Percentiles rank a stretch among this genome's conserved stretches.
Conservation (phyloP, 2,888 invertebrate species). For the Phania funesta region DNA sequence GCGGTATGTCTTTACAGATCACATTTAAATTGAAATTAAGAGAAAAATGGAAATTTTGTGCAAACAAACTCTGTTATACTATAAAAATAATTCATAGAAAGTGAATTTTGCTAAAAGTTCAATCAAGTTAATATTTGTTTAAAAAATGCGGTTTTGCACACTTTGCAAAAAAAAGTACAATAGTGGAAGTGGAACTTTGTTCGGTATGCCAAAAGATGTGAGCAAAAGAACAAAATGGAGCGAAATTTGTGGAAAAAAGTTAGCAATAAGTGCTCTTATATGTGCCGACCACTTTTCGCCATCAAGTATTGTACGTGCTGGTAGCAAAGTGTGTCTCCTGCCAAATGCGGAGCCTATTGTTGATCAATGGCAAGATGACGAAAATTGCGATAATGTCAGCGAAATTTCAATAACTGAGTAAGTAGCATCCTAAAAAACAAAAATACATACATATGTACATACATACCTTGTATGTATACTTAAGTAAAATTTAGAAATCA, state of each 20-base stretch:
- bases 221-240: background rate
- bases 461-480: no score
- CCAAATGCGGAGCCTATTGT: background rate
- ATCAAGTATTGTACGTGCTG: background rate
- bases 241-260: background rate
- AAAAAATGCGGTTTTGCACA: background rate
- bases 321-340: background rate
- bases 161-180: background rate
- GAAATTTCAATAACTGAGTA: background rate
- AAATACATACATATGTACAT: background rate
- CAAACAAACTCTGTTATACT: no score
- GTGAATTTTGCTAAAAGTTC: background rate
- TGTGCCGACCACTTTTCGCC: constrained; percentile 5
- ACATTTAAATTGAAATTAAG: no score
- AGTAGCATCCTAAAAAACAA: background rate
- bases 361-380: background rate
- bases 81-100: no score
- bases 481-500: no score
- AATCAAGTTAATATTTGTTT: background rate
- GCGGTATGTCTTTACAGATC: no score
- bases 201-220: background rate
- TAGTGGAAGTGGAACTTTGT: background rate
- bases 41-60: no score
- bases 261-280: background rate
- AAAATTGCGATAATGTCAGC: background rate